A percentile compares a stretch with the other conserved stretches of the same genome.
Conservation (phyloP, 2,797 vertebrate genomes). For the Liparis tanakae region DNA sequence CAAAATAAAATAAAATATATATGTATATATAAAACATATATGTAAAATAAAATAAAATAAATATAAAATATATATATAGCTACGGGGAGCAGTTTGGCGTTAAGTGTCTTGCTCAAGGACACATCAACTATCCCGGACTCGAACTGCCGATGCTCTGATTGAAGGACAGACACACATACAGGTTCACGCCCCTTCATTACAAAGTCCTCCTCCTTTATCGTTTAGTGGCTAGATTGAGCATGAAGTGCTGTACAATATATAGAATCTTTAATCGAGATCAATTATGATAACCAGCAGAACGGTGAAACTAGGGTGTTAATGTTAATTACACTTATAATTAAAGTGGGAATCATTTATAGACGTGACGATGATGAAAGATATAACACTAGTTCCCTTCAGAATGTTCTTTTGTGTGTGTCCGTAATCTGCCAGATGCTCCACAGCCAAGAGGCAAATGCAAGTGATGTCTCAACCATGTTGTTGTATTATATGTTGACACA, state of each 20-base stretch:
- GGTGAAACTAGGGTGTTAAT: not conserved
- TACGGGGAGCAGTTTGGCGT: too few relatives aligned
- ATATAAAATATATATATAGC: too few relatives aligned
- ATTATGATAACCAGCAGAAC: not conserved
- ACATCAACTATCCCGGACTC: too few relatives aligned
- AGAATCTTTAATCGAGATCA: not conserved
- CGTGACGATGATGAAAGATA: not conserved
- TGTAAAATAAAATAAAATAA: too few relatives aligned
- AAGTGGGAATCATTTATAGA: not conserved
- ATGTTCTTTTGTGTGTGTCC: not conserved
- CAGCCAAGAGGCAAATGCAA: slow-evolving; percentile 14
- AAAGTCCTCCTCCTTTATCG: too few relatives aligned
- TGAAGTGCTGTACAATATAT: not conserved
- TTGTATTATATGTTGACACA: slow-evolving; percentile 22
- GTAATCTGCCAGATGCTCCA: slow-evolving; percentile 12
- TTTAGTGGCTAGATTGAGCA: not conserved
- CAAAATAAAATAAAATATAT: too few relatives aligned
- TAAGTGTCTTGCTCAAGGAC: too few relatives aligned
- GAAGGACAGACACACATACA: too few relatives aligned
- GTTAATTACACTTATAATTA: not conserved
- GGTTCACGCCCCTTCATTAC: too few relatives aligned
- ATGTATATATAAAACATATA: too few relatives aligned
- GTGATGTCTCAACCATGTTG: slow-evolving; percentile 14
- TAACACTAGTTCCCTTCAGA: not conserved
- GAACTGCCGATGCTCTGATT: too few relatives aligned